A percentile compares a stretch with the other conserved stretches of the same genome.
Evolutionary conservation across 30 jellyfish, hydroid and myxozoan genomes (phyloP).

Genomic region (Catostylus mosaicus): DNA sequence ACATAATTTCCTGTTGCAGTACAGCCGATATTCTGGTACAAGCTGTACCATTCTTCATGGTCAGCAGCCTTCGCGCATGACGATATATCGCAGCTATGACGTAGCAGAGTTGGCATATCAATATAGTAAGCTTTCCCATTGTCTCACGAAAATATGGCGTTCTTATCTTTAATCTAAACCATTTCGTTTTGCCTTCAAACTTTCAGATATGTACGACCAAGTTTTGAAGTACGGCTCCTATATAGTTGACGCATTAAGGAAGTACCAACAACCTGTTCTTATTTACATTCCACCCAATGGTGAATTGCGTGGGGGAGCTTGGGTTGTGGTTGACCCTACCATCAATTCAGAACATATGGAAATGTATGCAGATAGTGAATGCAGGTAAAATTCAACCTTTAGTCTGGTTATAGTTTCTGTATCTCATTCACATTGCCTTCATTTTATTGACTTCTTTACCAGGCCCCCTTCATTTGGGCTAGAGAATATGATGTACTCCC

Average conservation of each 20-base stretch:
- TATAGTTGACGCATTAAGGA: slow-evolving; percentile 96
- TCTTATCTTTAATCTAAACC: neutral
- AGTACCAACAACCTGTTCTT: slow-evolving; percentile 90
- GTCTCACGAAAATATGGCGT: too few species aligned
- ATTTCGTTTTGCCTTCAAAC: too few species aligned
- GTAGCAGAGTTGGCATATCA: too few species aligned
- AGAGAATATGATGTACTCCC: neutral
- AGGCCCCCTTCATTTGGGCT: neutral
- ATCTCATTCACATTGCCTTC: neutral
- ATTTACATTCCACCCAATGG: slow-evolving; percentile 92
- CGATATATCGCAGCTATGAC: too few species aligned
- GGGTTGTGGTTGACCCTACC: slow-evolving; percentile 97
- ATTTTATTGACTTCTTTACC: neutral
- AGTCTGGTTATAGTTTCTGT: neutral
- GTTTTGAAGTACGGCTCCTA: slow-evolving; percentile 95
- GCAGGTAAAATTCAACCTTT: slow-evolving; percentile 82
- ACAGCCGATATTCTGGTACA: too few species aligned
- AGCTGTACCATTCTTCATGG: too few species aligned
- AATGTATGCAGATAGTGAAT: slow-evolving; percentile 94
- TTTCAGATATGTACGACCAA: slow-evolving; percentile 97
- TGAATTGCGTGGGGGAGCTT: slow-evolving; percentile 98
- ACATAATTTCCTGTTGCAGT: too few species aligned
- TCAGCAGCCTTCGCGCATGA: too few species aligned
- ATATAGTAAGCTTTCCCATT: too few species aligned
- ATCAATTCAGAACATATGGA: slow-evolving; percentile 95